Base-by-base conservation (phyloP, 2,888 invertebrate species). In the Nemoura dubitans region DNA sequence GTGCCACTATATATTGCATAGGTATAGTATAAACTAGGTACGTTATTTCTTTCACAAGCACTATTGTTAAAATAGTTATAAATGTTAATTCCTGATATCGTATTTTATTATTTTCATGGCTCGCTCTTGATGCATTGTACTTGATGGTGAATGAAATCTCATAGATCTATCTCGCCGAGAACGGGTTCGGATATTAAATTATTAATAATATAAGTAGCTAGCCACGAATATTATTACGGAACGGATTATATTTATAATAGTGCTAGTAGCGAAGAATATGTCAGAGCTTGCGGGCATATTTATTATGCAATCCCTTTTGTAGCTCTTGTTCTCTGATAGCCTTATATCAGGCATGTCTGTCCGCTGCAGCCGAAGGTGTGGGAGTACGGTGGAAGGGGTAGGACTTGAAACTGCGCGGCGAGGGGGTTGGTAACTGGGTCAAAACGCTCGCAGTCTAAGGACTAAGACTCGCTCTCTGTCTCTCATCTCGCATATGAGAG, bases 191-290 rank as follows among this genome's bases (percentile, higher is more conserved):
- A 59, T 59, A 59, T 59, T 78, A 78, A 78, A 78, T 78, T 28
- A 27, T 78, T 78, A 78, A 28, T 78, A 78, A 27, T 78, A 78
- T 78, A 78, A 78, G 78, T 78, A 78, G 78, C 78, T 28, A 78
- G 28, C 78, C 78, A 78, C 78, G 78, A 78, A 78, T 78, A 28
- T 78, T 78, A 78, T 78, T 27, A 59, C 21, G 59, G 59, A 78
- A 78, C 26, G 78, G 78, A 28, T 78, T 78, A 26, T 59, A 78
- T 78, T 78, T 78, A 78, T 78, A 78, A 78, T 26, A 78, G n/a
- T 78, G 78, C 28, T 78, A 78, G 78, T 78, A 78, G 78, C 78
- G 26, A 78, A 14, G 78, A 78, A 78, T 78, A 26, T 78, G 27
- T 26, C 78, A 59, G 59, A 59, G 59, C 59, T 59, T 21, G 59